A percentile compares a stretch with the other conserved stretches of the same genome.
These are phyloP conservation scores for Lepidocyrtoides sp. DNA, from an alignment of 2,888 invertebrate species.

Conservation along the genomic window DNA sequence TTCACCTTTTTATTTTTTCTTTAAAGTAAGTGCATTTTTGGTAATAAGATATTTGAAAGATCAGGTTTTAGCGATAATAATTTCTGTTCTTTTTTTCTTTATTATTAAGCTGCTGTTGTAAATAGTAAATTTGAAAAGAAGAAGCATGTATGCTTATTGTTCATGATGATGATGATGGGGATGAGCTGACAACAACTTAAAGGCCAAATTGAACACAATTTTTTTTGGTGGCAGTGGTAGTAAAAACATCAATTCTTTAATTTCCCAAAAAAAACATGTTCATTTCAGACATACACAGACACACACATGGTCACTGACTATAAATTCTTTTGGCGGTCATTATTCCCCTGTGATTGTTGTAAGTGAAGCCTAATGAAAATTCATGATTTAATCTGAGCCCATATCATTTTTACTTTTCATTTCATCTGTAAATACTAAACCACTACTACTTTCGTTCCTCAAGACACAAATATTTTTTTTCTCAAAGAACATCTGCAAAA, in stretches of 20 bases:
- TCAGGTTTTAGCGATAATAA: slow-evolving; percentile 8
- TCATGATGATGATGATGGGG: no score
- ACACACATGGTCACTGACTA: neutral
- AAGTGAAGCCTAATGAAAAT: slow-evolving; percentile 52
- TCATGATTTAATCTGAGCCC: slow-evolving; percentile 50
- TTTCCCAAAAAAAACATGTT: neutral
- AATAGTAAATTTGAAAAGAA: no score
- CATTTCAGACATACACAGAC: no score
- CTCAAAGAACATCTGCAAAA: neutral
- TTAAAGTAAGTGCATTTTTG: slow-evolving; percentile 11
- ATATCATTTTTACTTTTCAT: slow-evolving; percentile 10
- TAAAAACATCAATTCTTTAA: neutral
- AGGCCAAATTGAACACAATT: slow-evolving; percentile 27
- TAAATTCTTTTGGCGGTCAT: neutral
- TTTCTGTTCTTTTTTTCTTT: neutral
- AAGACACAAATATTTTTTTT: neutral
- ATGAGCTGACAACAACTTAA: neutral
- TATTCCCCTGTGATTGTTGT: neutral
- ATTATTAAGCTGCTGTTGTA: no score
- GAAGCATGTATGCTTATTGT: neutral
- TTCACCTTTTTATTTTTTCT: neutral
- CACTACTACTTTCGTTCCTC: neutral
- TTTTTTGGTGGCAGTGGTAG: neutral
- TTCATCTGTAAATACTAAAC: no score
- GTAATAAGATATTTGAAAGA: slow-evolving; percentile 23